Percentiles rank a stretch among this genome's conserved stretches.
These are phyloP conservation scores for Gambelia wislizenii DNA, from an alignment of 2,797 vertebrate genomes.

Conservation along the genomic window DNA sequence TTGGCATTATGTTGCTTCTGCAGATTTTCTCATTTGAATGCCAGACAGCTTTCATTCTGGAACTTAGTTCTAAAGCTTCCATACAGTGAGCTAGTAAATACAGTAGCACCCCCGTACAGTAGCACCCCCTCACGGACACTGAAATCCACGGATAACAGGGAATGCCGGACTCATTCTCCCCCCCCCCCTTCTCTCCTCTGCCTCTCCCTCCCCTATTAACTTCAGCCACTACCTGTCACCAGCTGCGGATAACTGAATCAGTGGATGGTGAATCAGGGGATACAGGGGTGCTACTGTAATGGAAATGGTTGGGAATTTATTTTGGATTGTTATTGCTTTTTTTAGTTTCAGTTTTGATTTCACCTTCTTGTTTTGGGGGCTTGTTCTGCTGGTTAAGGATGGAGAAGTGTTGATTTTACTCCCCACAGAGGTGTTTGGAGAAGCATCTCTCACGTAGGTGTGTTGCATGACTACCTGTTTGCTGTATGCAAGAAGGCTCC, in stretches of 20 bases:
- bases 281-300: no score
- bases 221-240: no score
- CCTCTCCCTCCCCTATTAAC: no score
- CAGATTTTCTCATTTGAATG: constrained; percentile 44
- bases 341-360: constrained; percentile 15
- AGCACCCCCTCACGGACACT: no score
- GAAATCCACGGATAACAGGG: no score
- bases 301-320: constrained; percentile 50
- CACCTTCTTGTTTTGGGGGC: background rate
- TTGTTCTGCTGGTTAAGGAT: constrained; percentile 37
- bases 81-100: constrained; percentile 28
- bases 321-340: constrained; percentile 27
- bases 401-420: background rate
- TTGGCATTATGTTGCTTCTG: constrained; percentile 52
- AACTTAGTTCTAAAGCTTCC: constrained; percentile 5
- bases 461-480: background rate
- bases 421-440: background rate
- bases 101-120: no score
- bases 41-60: constrained; percentile 47
- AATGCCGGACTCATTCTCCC: no score
- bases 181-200: no score
- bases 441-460: background rate
- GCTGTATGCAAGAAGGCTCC: background rate
- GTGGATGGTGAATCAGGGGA: no score
- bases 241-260: no score